Evolutionary conservation across 2,113 vertebrate species (phyloP), one percentile per base, ranked within the genome.

Genomic region (Ardeotis arabs): DNA sequence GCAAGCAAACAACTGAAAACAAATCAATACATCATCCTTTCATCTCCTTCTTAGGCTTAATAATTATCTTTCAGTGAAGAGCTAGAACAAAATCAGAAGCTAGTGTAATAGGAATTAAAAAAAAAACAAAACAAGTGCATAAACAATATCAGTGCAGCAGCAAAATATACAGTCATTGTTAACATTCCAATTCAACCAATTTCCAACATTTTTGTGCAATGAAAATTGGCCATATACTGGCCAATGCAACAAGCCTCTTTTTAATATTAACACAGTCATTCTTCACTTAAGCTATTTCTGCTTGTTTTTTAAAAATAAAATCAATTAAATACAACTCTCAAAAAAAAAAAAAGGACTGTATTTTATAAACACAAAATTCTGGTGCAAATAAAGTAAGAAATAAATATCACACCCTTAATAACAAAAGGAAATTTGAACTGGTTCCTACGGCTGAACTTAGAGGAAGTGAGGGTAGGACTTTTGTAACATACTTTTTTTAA

Each of bases 141-240:
- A 97, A 98, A 98, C 90, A 96, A 76, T 91, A 96, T 95, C 94
- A 97, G 95, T 96, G 95, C 96, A 98, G 97, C 97, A 98, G 98
- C 97, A 97, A 97, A 98, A 97, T 86, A 97, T 44, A 95, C 91
- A 96, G 96, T 97, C 84, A 79, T 63, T 86, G 92, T 95, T 95
- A 97, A 97, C 97, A 95, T 97, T 98, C 93, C 52, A 85, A 96
- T 95, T 96, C 97, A 98, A 97, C 83, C 95, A 74, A 96, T 95
- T 95, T 95, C 91, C 95, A 95, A 93, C 80, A 82, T 88, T 96
- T 97, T 97, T 98, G 98, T 98, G 97, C 97, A 98, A 97, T 95
- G 97, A 97, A 97, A 89, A 58, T 45, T 84, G 93, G 96, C 97
- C 97, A 94, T 89, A 64, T 69, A 39, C 82, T 96, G 97, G 94